Evolutionary conservation across 2,113 vertebrate genomes (phyloP), one percentile per base, ranked within the genome.

Genomic region (Aptenodytes patagonicus): DNA sequence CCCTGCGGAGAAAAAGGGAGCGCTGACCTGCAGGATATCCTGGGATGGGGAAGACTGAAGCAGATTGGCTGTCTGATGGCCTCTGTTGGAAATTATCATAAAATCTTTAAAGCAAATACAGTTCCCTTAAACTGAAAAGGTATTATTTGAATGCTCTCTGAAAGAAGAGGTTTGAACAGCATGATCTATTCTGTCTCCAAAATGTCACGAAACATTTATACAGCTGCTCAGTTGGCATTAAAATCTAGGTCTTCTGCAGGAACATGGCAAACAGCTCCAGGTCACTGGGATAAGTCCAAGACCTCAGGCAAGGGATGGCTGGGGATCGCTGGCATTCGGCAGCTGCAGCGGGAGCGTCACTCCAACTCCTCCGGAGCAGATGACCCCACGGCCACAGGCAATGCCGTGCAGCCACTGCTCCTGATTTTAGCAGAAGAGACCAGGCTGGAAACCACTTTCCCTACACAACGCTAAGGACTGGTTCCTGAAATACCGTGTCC

Each of bases 61-160:
- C 87, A 92, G 95, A 42, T 87, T 87, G 71, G 42, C 90, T 87
- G 75, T 81, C 94, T 96, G 93, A 92, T 89, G 84, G 89, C 94
- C 92, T 94, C 93, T 6, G 46, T 29, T 96, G 82, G 82, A 93
- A 96, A 97, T 82, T 73, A 94, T 86, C 83, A 96, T 46, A 91
- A 96, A 96, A 91, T 95, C 95, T 97, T 96, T 94, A 97, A 96
- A 96, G 93, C 94, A 95, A 95, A 97, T 87, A 96, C 92, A 91
- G 95, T 94, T 76, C 85, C 94, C 92, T 95, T 82, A 81, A 92
- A 94, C 84, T 54, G 82, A 94, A 95, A 96, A 94, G 95, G 87
- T 77, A 96, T 85, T 70, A 87, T 93, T 62, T 91, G 92, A 96
- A 85, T 87, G 84, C 25, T 24, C 87, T 94, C 12, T 28, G 72